Percentiles rank a stretch among this genome's conserved stretches.
These are phyloP conservation scores for Dryobates pubescens DNA, from an alignment of 2,797 vertebrate genomes.

Conservation along the genomic window DNA sequence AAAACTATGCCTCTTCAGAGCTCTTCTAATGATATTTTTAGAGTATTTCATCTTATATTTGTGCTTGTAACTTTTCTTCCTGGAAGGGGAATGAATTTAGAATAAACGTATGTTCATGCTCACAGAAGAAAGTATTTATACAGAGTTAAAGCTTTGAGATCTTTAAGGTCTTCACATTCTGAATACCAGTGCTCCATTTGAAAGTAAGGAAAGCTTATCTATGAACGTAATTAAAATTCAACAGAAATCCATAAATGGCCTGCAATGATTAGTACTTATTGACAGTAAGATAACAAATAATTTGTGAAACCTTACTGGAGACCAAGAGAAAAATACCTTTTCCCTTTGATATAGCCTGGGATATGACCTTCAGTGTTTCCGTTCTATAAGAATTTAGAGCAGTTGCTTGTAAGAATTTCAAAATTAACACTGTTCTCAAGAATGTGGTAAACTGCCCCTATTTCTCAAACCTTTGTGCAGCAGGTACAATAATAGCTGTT, in stretches of 20 bases:
- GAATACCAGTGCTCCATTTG: not conserved
- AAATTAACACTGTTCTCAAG: not conserved
- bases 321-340: conserved; percentile 3
- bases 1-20: not conserved
- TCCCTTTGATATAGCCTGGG: not conserved
- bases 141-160: not conserved
- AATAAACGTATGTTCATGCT: not conserved
- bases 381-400: not conserved
- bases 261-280: conserved; percentile 21
- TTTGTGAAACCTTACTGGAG: conserved; percentile 30
- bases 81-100: not conserved
- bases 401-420: not conserved
- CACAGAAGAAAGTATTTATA: not conserved
- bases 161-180: not conserved
- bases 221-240: conserved; percentile 33
- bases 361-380: not conserved
- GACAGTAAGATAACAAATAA: conserved; percentile 34
- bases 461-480: not conserved
- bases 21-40: not conserved
- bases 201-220: not conserved
- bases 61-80: not conserved
- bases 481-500: not conserved
- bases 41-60: not conserved
- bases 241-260: conserved; percentile 12
- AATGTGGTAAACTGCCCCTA: not conserved